Conservation (phyloP, 2,888 invertebrate genomes). For the Stenolophus ochropezus region DNA sequence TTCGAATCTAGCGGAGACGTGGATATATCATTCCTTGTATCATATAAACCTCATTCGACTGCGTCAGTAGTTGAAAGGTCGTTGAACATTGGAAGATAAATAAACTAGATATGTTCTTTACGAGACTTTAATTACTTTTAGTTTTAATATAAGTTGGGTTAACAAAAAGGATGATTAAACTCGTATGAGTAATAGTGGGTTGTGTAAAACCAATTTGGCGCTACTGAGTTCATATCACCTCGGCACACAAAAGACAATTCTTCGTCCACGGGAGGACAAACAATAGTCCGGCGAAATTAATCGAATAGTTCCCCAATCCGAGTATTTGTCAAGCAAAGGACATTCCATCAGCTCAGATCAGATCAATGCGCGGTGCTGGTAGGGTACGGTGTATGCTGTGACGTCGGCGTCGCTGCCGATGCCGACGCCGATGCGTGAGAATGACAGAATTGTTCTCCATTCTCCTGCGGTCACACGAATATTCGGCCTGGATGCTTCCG, state of each 20-base stretch:
- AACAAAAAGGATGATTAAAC: not conserved
- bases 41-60: too few species aligned
- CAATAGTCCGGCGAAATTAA: conserved; percentile 43
- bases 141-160: too few species aligned
- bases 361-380: conserved; percentile 31
- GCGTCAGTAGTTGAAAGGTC: too few species aligned
- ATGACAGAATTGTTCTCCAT: conserved; percentile 18
- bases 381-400: too few species aligned
- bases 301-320: conserved; percentile 49
- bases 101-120: too few species aligned
- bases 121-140: too few species aligned
- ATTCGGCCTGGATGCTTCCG: not conserved
- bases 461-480: conserved; percentile 3
- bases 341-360: conserved; percentile 43
- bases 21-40: too few species aligned
- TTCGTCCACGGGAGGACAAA: conserved; percentile 31
- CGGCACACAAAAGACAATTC: conserved; percentile 41
- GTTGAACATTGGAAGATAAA: too few species aligned
- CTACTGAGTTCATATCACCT: conserved; percentile 37
- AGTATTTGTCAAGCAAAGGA: conserved; percentile 33
- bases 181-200: conserved; percentile 8
- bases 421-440: conserved; percentile 7
- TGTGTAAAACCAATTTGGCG: conserved; percentile 20
- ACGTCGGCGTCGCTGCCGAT: too few species aligned
- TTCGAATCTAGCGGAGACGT: too few species aligned